Conservation (phyloP, 2,797 vertebrate species). For the Sarcoramphus papa region DNA sequence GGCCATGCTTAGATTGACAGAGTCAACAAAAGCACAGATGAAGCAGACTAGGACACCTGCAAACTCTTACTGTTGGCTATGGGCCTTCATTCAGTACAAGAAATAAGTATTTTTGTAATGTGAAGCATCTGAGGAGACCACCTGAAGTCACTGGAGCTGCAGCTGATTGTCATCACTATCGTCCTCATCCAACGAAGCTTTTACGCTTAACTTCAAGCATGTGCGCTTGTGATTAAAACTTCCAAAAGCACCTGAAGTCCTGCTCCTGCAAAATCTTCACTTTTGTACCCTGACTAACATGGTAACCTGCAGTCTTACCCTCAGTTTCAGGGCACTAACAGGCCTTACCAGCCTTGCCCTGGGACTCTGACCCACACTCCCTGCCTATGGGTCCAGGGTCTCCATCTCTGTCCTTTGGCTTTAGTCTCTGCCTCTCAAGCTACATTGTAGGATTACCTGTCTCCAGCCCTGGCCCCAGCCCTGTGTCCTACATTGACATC, state of each 20-base stretch:
- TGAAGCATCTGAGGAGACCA: background rate
- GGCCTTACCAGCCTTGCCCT: background rate
- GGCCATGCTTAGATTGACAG: constrained; percentile 4
- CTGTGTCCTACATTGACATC: background rate
- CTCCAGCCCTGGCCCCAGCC: background rate
- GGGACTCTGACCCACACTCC: background rate
- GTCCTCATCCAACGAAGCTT: background rate
- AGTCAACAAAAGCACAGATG: constrained; percentile 49
- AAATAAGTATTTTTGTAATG: background rate
- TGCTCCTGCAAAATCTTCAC: background rate
- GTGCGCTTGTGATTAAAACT: background rate
- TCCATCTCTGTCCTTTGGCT: background rate
- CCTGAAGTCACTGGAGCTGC: background rate
- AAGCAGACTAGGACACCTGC: constrained; percentile 42
- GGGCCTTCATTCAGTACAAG: background rate
- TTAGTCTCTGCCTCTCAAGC: background rate
- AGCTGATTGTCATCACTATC: background rate
- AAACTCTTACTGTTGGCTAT: constrained; percentile 7
- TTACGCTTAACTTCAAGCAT: background rate
- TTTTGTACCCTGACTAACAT: background rate
- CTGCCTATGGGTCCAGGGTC: background rate
- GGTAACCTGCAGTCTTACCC: background rate
- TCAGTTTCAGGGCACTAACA: background rate
- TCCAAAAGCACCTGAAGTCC: background rate
- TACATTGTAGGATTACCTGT: background rate